phyloP scores from a whole-genome alignment of 2,113 vertebrate genomes.

The Caloenas nicobarica region DNA sequence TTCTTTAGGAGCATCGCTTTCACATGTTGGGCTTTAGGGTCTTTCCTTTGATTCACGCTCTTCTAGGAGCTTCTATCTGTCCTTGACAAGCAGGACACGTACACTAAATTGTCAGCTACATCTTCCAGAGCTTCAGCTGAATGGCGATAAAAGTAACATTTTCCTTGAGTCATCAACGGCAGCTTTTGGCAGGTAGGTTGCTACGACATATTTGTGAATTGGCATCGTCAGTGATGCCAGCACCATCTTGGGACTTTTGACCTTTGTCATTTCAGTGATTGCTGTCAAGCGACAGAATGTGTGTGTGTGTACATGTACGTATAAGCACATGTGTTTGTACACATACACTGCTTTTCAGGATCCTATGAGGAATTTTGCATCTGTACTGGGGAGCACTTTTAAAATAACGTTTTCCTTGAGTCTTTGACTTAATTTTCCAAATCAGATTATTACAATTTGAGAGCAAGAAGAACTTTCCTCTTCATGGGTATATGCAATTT shows the following conservation, averaged over 20 bases:
- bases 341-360: background rate
- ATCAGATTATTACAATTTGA: background rate
- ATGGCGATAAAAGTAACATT: background rate
- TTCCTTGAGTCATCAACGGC: background rate
- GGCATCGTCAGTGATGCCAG: background rate
- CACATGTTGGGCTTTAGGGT: background rate
- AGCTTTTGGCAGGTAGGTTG: background rate
- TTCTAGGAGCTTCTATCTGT: background rate
- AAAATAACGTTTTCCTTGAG: background rate
- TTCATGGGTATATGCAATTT: background rate
- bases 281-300: background rate
- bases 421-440: background rate
- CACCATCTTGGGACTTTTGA: background rate
- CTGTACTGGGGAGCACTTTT: background rate
- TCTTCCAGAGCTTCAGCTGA: background rate
- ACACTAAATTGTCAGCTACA: background rate
- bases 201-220: background rate
- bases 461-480: background rate
- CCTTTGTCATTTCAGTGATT: background rate
- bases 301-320: background rate
- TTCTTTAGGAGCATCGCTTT: background rate
- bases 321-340: fast-evolving
- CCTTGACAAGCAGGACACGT: background rate
- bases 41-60: background rate
- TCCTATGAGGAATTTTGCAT: background rate